These are phyloP conservation scores for Amphipoea oculea DNA, from an alignment of 2,888 invertebrate genomes.

Conservation along the genomic window DNA sequence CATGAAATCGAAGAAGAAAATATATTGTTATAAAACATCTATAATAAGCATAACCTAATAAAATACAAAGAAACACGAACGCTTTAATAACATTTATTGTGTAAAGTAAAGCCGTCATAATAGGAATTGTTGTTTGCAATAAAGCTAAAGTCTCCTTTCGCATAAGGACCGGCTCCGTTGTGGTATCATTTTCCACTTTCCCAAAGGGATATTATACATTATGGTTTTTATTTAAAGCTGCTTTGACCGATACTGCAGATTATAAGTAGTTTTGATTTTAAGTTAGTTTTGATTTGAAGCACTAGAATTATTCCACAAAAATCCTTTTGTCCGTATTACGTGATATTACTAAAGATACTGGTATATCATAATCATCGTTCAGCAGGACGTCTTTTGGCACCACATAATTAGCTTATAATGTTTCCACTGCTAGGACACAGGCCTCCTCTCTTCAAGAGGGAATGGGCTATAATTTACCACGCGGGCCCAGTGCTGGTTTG, in stretches of 20 bases:
- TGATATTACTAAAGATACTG: no score
- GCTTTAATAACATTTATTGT: conserved; percentile 52
- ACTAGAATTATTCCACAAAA: neutral
- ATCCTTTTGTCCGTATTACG: no score
- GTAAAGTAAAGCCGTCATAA: conserved; percentile 51
- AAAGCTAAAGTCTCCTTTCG: conserved; percentile 40
- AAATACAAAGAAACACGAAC: conserved; percentile 28
- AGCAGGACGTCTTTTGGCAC: no score
- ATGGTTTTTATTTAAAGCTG: conserved; percentile 33
- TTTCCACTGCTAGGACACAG: no score
- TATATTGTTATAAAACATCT: conserved; percentile 13
- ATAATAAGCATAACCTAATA: conserved; percentile 15
- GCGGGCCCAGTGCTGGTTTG: no score
- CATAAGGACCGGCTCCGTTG: conserved; percentile 43
- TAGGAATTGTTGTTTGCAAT: conserved; percentile 53
- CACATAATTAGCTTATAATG: no score
- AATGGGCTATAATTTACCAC: no score
- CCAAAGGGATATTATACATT: conserved; percentile 43
- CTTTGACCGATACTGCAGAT: neutral
- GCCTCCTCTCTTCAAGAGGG: no score
- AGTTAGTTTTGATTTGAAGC: neutral
- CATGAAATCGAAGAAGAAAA: conserved; percentile 5
- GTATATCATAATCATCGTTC: no score
- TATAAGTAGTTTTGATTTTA: neutral
- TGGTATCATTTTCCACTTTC: conserved; percentile 58